Evolutionary conservation across 2,888 invertebrate genomes (phyloP).

Genomic region (Eupithecia vulgata): DNA sequence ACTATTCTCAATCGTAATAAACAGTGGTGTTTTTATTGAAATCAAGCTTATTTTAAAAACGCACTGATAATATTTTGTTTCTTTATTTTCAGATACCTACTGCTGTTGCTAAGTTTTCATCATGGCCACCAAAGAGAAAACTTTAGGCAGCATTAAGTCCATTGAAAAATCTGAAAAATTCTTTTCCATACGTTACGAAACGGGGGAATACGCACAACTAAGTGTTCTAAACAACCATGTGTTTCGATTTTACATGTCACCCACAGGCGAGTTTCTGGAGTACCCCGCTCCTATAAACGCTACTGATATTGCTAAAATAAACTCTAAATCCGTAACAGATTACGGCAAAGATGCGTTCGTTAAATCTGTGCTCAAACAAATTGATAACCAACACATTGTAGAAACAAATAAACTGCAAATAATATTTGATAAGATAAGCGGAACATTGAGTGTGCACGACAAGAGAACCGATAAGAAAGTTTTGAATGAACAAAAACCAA

Average conservation of each 20-base stretch:
- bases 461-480: constrained; percentile 63
- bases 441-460: constrained; percentile 65
- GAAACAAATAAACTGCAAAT: constrained; percentile 65
- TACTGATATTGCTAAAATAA: constrained; percentile 67
- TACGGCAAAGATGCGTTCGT: constrained; percentile 64
- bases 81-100: constrained; percentile 28
- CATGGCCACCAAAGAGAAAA: constrained; percentile 36
- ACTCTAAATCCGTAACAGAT: constrained; percentile 59
- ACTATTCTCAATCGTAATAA: neutral
- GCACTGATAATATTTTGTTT: neutral
- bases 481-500: constrained; percentile 61
- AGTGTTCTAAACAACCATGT: constrained; percentile 71
- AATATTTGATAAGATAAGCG: constrained; percentile 63
- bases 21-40: neutral
- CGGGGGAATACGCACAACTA: constrained; percentile 64
- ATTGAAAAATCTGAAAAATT: constrained; percentile 61
- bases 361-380: constrained; percentile 57
- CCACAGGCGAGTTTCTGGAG: constrained; percentile 64
- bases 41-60: neutral
- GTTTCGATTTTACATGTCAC: constrained; percentile 73
- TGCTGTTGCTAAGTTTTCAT: neutral
- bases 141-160: constrained; percentile 55
- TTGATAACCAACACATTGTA: constrained; percentile 55
- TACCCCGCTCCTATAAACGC: constrained; percentile 68
- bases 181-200: constrained; percentile 61